Evolutionary conservation across 2,888 invertebrate species (phyloP).

Genomic region (Pseudococcus longispinus): DNA sequence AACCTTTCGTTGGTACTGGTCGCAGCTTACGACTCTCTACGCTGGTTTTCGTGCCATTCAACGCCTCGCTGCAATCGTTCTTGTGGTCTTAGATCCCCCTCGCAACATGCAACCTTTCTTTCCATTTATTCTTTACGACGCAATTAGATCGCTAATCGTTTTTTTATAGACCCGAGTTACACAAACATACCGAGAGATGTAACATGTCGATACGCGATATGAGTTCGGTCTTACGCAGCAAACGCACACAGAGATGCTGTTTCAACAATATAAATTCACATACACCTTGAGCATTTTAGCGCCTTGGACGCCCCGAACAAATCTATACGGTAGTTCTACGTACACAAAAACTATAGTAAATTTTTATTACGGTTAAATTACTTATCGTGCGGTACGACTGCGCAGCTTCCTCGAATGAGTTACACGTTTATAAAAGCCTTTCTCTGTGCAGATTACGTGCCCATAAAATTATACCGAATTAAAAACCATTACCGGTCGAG

Average conservation of each 20-base stretch:
- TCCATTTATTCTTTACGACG: not conserved
- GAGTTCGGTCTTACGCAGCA: not conserved
- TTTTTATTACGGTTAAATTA: not conserved
- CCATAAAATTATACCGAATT: not conserved
- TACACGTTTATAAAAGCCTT: not conserved
- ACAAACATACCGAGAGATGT: not conserved
- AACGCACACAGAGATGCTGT: not conserved
- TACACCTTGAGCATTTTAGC: not conserved
- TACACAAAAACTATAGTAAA: not conserved
- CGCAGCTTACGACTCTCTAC: not conserved
- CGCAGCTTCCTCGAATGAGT: not conserved
- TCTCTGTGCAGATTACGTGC: not conserved
- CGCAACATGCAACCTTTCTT: not conserved
- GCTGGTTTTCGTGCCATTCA: not conserved
- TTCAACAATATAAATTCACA: not conserved
- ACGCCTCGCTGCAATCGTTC: constrained; percentile 4
- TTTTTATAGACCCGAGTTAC: not conserved
- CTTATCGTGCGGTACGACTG: not conserved
- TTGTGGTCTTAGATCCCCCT: not conserved
- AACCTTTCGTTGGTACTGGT: not conserved
- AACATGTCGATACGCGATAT: not conserved
- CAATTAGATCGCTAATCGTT: constrained; percentile 26
- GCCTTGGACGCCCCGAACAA: not conserved
- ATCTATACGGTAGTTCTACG: not conserved
- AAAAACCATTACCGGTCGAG: not conserved